phyloP scores from a whole-genome alignment of 35 echinoderm and acorn worm genomes.

The Hemicentrotus pulcherrimus region DNA sequence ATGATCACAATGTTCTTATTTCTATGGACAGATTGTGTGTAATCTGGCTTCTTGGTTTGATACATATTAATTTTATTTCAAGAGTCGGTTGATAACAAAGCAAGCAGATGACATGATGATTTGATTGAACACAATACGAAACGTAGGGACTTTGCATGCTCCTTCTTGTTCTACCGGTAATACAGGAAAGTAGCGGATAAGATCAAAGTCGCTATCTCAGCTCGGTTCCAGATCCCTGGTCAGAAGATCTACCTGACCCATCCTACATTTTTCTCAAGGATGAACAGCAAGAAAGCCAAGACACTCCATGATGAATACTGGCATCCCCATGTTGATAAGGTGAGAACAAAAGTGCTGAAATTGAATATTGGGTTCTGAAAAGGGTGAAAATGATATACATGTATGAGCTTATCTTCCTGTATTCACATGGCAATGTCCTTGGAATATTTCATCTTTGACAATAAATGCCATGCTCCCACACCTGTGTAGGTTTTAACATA shows the following conservation, averaged over 20 bases:
- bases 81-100: too few species aligned
- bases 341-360: slow-evolving; percentile 27
- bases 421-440: too few species aligned
- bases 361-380: too few species aligned
- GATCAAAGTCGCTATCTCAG: slow-evolving; percentile 76
- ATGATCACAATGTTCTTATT: too few species aligned
- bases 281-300: slow-evolving; percentile 90
- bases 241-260: slow-evolving; percentile 85
- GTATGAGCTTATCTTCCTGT: too few species aligned
- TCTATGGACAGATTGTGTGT: too few species aligned
- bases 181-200: slow-evolving; percentile 79
- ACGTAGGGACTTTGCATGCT: neutral
- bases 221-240: slow-evolving; percentile 67
- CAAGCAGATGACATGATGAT: neutral
- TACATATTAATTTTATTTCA: too few species aligned
- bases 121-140: neutral
- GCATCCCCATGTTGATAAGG: slow-evolving; percentile 97
- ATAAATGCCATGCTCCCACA: too few species aligned
- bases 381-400: too few species aligned
- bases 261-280: slow-evolving; percentile 91
- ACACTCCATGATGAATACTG: slow-evolving; percentile 97
- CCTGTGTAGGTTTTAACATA: too few species aligned
- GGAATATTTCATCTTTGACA: too few species aligned
- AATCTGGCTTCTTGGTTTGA: too few species aligned
- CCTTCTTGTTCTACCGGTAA: neutral